Base-by-base conservation (phyloP, 2,113 vertebrate species). In the Cyanocitta stelleri region DNA sequence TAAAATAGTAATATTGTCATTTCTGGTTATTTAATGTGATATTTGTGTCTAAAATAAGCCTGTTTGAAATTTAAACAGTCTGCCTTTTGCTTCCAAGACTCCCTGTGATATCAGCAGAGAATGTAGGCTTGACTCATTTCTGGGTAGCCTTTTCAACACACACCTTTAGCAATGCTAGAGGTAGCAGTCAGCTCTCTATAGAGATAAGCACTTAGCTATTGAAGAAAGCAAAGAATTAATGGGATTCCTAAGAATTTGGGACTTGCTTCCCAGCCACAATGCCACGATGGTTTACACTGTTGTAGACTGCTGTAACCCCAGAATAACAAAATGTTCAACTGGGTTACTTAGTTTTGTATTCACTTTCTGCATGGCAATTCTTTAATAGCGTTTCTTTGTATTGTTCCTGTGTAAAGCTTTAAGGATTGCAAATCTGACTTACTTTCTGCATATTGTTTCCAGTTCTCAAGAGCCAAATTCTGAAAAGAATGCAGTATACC, bases 221-320 rank as follows among this genome's bases (percentile, higher is more conserved):
- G 86, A 87, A 93, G 87, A 59, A 67, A 95, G 66, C 54, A 78
- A 68, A 82, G 90, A 85, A 90, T 95, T 90, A 90, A 89, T 83
- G 77, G 39, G 39, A 93, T 90, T 85, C 83, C 61, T 76, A 85
- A 96, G 95, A 93, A 89, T 78, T 46, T 75, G 52, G 54, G 85
- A 77, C 64, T 67, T 90, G 66, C 72, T 44, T 95, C 35, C 43
- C 22, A 67, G 54, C 61, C 86, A 90, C 68, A 94, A 37, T 52
- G 32, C 33, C 59, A 76, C 0, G 0, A 37, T 87, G 51, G 46
- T 82, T 95, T 93, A 56, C 0, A 0, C 72, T 90, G 52, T 52
- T 83, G 43, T 78, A 80, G 4, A 7, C 52, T 91, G 44, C 55
- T 80, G 54, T 58, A 90, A 46, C 51, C 52, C 29, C 33, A 52